A percentile compares a stretch with the other conserved stretches of the same genome.
phyloP scores from a whole-genome alignment of 2,113 vertebrate species.

The Sander lucioperca region DNA sequence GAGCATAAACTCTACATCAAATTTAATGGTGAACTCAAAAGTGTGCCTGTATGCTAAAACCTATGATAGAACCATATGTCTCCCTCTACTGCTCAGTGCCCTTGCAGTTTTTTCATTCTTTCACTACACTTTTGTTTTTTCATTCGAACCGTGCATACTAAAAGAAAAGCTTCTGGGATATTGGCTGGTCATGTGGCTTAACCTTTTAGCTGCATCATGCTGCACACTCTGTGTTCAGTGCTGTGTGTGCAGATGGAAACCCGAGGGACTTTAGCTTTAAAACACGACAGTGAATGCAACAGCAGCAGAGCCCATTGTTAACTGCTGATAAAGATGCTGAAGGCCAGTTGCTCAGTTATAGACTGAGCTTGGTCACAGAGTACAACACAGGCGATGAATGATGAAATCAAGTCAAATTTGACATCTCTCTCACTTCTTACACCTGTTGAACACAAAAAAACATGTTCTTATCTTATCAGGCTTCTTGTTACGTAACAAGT shows the following conservation, averaged over 20 bases:
- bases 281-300: constrained; percentile 59
- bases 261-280: constrained; percentile 51
- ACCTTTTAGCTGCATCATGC: constrained; percentile 66
- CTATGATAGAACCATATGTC: constrained; percentile 8
- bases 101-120: constrained; percentile 32
- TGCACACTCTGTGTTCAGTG: constrained; percentile 49
- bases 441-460: constrained; percentile 32
- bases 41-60: not conserved
- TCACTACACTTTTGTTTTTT: constrained; percentile 43
- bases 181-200: constrained; percentile 46
- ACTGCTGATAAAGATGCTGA: constrained; percentile 63
- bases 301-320: constrained; percentile 57
- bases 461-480: constrained; percentile 8
- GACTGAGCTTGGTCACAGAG: not conserved
- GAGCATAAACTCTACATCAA: not conserved
- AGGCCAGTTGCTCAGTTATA: constrained; percentile 47
- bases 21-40: not conserved
- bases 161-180: constrained; percentile 55
- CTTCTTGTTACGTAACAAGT: constrained; percentile 34
- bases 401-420: not conserved
- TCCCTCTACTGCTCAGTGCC: constrained; percentile 22
- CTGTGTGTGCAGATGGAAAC: constrained; percentile 72
- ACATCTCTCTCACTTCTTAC: not conserved
- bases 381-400: not conserved
- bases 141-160: constrained; percentile 35